These are phyloP conservation scores for Holotrichia oblita DNA, from an alignment of 1,140 invertebrate species.

Conservation along the genomic window DNA sequence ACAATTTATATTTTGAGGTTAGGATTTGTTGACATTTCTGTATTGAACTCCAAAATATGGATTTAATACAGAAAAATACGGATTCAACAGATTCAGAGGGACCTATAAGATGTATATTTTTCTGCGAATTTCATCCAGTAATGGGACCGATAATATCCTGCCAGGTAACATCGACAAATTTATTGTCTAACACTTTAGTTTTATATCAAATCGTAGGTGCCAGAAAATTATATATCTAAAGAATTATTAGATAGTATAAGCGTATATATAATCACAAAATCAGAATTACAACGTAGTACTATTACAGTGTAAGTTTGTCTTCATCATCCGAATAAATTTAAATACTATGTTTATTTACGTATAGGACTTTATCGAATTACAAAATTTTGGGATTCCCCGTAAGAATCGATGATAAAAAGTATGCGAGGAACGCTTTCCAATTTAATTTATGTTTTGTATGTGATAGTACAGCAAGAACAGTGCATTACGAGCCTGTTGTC, in stretches of 20 bases:
- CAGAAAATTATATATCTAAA: conserved; percentile 90
- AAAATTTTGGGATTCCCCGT: conserved; percentile 96
- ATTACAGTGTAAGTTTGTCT: conserved; percentile 84
- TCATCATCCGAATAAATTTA: not conserved
- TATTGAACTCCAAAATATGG: not conserved
- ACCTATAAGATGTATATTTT: conserved; percentile 83
- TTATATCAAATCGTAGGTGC: conserved; percentile 68
- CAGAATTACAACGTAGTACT: conserved; percentile 86
- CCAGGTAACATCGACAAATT: conserved; percentile 69
- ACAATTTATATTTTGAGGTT: not conserved
- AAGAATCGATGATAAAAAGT: conserved; percentile 87
- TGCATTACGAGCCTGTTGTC: conserved; percentile 92
- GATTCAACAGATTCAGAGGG: conserved; percentile 64
- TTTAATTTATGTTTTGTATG: conserved; percentile 98
- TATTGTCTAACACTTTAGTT: conserved; percentile 43
- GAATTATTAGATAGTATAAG: conserved; percentile 93
- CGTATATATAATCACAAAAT: conserved; percentile 95
- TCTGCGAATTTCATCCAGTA: conserved; percentile 87
- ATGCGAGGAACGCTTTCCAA: conserved; percentile 92
- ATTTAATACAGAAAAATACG: not conserved
- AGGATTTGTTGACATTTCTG: not conserved
- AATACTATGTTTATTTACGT: conserved; percentile 43
- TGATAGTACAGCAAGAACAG: conserved; percentile 85
- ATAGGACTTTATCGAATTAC: conserved; percentile 66
- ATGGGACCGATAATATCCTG: conserved; percentile 88